Conservation (phyloP, 2,888 invertebrate species). For the Eulithis testata region DNA sequence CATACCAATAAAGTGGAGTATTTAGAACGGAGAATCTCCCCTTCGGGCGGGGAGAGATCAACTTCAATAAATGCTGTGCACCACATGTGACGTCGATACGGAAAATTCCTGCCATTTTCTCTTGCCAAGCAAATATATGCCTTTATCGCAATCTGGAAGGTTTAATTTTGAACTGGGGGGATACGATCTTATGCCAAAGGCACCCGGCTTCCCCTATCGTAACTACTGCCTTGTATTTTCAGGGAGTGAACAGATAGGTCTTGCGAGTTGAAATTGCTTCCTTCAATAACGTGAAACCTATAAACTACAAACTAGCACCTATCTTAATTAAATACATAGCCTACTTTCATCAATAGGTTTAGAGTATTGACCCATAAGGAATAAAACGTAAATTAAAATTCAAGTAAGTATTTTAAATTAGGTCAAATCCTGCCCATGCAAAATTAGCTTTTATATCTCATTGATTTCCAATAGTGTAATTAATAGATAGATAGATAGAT, state of each 20-base stretch:
- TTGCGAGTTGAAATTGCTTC: constrained; percentile 10
- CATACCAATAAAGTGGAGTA: constrained; percentile 67
- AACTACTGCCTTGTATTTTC: constrained; percentile 73
- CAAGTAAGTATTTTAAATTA: too few species aligned
- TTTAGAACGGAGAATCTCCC: constrained; percentile 72
- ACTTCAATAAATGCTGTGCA: constrained; percentile 78
- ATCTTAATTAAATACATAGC: too few species aligned
- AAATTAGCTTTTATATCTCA: too few species aligned
- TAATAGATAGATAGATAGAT: too few species aligned
- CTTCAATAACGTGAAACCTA: neutral
- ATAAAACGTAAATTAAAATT: too few species aligned
- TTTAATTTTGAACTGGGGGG: constrained; percentile 42
- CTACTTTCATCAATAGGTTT: too few species aligned
- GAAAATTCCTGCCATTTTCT: constrained; percentile 65
- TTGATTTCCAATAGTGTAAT: too few species aligned
- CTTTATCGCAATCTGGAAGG: constrained; percentile 41
- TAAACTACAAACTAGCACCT: too few species aligned
- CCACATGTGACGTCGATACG: constrained; percentile 78
- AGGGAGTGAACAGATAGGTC: constrained; percentile 37
- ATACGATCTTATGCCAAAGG: constrained; percentile 67
- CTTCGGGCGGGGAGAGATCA: constrained; percentile 67
- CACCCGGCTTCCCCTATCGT: constrained; percentile 75
- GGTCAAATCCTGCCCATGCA: too few species aligned
- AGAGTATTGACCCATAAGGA: too few species aligned
- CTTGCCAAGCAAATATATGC: constrained; percentile 32